A percentile compares a stretch with the other conserved stretches of the same genome.
These are phyloP conservation scores for Exephanes ischioxanthus DNA, from an alignment of 2,888 invertebrate species.

Conservation along the genomic window DNA sequence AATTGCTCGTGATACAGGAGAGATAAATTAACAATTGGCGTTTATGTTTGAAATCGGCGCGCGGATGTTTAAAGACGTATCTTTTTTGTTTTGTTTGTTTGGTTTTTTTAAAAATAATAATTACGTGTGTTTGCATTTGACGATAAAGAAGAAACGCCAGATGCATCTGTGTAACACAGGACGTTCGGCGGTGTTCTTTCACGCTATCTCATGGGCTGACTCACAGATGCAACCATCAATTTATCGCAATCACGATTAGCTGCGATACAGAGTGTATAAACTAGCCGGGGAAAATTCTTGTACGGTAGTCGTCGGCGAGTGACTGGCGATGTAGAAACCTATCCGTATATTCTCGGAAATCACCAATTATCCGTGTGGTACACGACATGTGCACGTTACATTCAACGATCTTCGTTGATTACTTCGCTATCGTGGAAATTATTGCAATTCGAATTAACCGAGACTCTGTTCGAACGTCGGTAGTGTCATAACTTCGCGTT, in stretches of 20 bases:
- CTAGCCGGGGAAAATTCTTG: constrained; percentile 48
- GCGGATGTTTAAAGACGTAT: background rate
- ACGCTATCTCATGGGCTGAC: constrained; percentile 9
- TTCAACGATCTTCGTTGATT: constrained; percentile 58
- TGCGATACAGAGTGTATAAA: constrained; percentile 57
- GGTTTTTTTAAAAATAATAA: background rate
- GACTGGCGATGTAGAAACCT: constrained; percentile 11
- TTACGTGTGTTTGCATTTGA: background rate
- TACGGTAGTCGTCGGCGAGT: constrained; percentile 19
- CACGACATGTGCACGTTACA: constrained; percentile 25
- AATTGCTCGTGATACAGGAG: constrained; percentile 24
- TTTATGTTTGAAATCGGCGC: background rate
- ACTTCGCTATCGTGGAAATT: constrained; percentile 64
- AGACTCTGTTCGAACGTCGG: constrained; percentile 38
- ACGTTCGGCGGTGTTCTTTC: background rate
- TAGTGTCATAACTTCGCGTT: constrained; percentile 52
- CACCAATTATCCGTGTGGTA: constrained; percentile 51
- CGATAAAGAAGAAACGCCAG: background rate
- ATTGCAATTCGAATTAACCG: constrained; percentile 67
- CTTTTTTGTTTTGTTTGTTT: background rate
- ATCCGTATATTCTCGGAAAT: constrained; percentile 60
- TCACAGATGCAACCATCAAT: constrained; percentile 65
- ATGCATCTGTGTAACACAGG: constrained; percentile 2
- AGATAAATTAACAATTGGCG: constrained; percentile 49
- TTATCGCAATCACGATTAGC: constrained; percentile 65